Evolutionary conservation across 1,140 invertebrate genomes (phyloP), one percentile per base, ranked within the genome.

Genomic region (Heliconius nattereri): DNA sequence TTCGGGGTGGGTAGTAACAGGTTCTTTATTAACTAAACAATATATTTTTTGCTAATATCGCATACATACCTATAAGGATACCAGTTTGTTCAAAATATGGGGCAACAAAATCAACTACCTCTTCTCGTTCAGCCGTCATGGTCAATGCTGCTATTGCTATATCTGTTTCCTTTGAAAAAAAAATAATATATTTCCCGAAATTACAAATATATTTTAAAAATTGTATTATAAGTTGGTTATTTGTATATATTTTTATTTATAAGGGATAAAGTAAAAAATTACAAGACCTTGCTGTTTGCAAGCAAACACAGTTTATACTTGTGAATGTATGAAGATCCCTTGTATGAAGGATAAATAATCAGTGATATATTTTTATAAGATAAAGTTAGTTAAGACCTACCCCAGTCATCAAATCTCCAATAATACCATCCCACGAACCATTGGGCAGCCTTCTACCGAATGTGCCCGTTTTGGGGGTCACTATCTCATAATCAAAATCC

Each of bases 81-180:
- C 98, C 98, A 0, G 97, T 97, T 91, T 98, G 97, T 87, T 98
- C 98, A 87, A 98, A 98, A 90, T 98, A 98, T 0, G 98, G 98
- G 0, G 98, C 97, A 8, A 98, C 96, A 88, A 98, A 99, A 92
- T 99, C 98, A 9, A 99, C 97, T 0, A 98, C 97, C 95, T 99
- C 98, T 90, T 99, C 98, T 75, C 98, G 95, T 85, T 98, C 98
- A 9, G 98, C 98, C 16, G 98, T 99, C 97, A 99, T 99, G 13
- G 98, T 98, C 3, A 99, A 92, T 0, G 98, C 96, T 3, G 97
- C 97, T 5, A 99, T 96, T 1, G 97, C 97, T 71, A 99, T 96
- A 89, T 99, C 98, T 2, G 97, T 98, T 94, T 98, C 96, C 97
- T 98, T 52, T 37, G 81, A 2, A 81, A 84, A 16, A 79, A 72